Evolutionary conservation across 2,888 invertebrate genomes (phyloP), one percentile per base, ranked within the genome.

Genomic region (Herminia tarsipennalis): DNA sequence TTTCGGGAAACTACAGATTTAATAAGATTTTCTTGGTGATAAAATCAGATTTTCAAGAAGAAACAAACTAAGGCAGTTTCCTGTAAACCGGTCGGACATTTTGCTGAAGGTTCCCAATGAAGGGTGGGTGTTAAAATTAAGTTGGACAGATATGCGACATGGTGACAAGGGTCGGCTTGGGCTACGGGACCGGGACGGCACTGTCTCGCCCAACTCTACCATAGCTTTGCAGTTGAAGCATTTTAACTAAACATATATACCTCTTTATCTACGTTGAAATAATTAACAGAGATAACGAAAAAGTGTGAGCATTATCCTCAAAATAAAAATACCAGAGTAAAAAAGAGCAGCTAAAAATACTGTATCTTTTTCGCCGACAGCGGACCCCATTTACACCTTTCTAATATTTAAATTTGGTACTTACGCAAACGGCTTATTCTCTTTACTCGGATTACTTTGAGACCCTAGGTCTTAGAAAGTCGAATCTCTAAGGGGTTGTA

Each of bases 111-210:
- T 39, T 40, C 30, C 47, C 40, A 56, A 55, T 60, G 68, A 72
- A 69, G 64, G 66, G 60, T 48, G 76, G 68, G 62, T 61, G 61
- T 66, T 76, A 78, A 83, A 85, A 86, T 87, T 81, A 84, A 82
- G 78, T 80, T 73, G 63, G 83, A 86, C 86, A 79, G 76, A 83
- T 86, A 85, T 84, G 83, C 82, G 86, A 81, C 81, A 76, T 53
- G 66, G 71, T 88, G 88, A 88, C 83, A 82, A 83, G 88, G 88
- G 88, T 88, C 77, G 71, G 65, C 59, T 64, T 33, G 56, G 65
- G 64, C 70, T 47, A 46, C 57, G 66, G 63, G 61, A 62, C 52
- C 57, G 66, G 63, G 61, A 62, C 52, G 12, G 22, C 27, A 47
- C 44, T 59, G 49, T 51, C 60, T 43, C 35, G 38, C 64, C 59